These are phyloP conservation scores for Cyprinodon brontotheroides DNA, from an alignment of 2,113 vertebrate genomes.

Conservation along the genomic window DNA sequence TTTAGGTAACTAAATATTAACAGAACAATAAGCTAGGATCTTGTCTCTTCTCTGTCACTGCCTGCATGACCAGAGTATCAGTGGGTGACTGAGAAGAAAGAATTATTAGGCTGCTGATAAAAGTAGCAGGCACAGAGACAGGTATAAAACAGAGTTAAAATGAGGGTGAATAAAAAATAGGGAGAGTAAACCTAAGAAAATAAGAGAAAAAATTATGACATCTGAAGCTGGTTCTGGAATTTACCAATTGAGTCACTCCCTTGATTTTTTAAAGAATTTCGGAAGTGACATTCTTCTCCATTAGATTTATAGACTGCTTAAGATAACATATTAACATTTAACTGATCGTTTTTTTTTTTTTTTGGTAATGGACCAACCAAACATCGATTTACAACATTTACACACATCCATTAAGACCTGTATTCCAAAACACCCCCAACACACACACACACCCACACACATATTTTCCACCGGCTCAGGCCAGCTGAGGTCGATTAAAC, in stretches of 20 bases:
- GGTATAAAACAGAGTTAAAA: neutral
- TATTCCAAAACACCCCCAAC: neutral
- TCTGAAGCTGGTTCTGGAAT: neutral
- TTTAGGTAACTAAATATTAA: neutral
- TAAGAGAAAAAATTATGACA: neutral
- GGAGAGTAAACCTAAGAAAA: neutral
- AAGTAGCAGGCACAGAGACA: constrained; percentile 50
- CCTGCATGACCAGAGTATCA: neutral
- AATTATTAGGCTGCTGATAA: constrained; percentile 48
- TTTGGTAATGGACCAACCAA: neutral
- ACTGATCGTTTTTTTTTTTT: neutral
- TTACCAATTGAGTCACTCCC: neutral
- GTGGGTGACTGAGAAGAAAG: neutral
- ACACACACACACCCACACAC: constrained; percentile 1
- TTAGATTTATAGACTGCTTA: neutral
- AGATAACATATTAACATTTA: neutral
- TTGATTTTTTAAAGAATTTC: neutral
- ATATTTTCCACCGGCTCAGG: constrained; percentile 48
- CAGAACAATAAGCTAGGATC: constrained; percentile 12
- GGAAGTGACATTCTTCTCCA: neutral
- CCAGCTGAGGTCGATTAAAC: constrained; percentile 44
- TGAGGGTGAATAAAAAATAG: neutral
- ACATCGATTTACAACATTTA: neutral
- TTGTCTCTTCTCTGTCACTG: neutral
- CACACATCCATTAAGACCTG: neutral